These are phyloP conservation scores for Anoplophora glabripennis DNA, from an alignment of 1,140 invertebrate genomes.

Conservation along the genomic window DNA sequence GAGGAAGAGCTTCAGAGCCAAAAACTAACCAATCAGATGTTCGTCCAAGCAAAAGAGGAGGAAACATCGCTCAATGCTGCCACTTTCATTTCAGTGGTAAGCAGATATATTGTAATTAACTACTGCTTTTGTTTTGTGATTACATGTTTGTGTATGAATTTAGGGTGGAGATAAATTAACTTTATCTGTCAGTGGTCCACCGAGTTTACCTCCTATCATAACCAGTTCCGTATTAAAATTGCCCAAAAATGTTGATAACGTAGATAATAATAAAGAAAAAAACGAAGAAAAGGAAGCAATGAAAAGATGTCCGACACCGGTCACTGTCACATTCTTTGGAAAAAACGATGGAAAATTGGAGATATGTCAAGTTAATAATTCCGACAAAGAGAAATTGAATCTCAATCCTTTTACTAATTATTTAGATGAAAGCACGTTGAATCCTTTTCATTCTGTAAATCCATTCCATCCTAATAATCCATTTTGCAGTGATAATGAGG, in stretches of 20 bases:
- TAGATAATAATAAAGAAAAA: slow-evolving; percentile 15
- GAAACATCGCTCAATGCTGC: slow-evolving; percentile 58
- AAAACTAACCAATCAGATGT: slow-evolving; percentile 56
- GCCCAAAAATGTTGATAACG: slow-evolving; percentile 22
- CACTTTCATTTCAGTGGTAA: slow-evolving; percentile 73
- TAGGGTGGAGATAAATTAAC: slow-evolving; percentile 74
- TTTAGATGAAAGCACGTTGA: slow-evolving; percentile 55
- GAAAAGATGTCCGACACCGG: slow-evolving; percentile 49
- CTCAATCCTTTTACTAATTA: slow-evolving; percentile 48
- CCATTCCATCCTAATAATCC: slow-evolving; percentile 44
- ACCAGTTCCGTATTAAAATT: slow-evolving; percentile 19
- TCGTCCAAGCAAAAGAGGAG: slow-evolving; percentile 51
- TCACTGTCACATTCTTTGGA: slow-evolving; percentile 58
- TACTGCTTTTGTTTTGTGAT: slow-evolving; percentile 2
- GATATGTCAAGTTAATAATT: slow-evolving; percentile 28
- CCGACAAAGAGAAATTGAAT: slow-evolving; percentile 29
- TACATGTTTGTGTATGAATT: not conserved
- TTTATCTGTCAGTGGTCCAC: slow-evolving; percentile 55
- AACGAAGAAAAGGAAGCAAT: slow-evolving; percentile 26
- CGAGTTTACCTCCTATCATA: slow-evolving; percentile 28
- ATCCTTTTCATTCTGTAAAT: slow-evolving; percentile 50
- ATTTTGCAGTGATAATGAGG: slow-evolving; percentile 30
- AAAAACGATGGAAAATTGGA: slow-evolving; percentile 52
- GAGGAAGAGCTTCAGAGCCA: slow-evolving; percentile 57
- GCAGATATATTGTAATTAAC: slow-evolving; percentile 35